These are phyloP conservation scores for Andrena fulva DNA, from an alignment of 2,888 invertebrate genomes.

Conservation along the genomic window DNA sequence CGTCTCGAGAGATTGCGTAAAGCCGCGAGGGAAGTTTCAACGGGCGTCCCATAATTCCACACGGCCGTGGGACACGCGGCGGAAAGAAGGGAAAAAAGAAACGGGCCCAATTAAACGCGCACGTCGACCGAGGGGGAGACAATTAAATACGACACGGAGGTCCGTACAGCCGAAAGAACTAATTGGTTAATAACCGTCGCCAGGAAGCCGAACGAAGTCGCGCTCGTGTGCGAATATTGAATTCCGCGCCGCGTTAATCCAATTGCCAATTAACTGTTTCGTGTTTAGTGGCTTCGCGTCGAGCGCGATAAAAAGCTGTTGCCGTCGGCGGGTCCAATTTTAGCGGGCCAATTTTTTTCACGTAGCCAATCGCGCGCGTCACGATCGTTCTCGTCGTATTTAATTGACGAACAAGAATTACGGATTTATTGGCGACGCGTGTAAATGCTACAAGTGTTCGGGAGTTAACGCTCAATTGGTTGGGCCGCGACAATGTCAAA, in stretches of 20 bases:
- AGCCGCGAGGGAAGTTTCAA: conserved; percentile 31
- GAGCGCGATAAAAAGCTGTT: conserved; percentile 35
- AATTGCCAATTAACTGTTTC: conserved; percentile 48
- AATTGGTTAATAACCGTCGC: conserved; percentile 46
- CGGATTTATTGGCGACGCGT: neutral
- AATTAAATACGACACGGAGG: conserved; percentile 28
- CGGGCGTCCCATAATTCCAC: conserved; percentile 24
- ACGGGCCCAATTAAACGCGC: conserved; percentile 1
- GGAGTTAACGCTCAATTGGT: neutral
- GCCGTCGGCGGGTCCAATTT: neutral
- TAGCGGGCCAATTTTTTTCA: neutral
- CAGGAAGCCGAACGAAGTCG: conserved; percentile 13
- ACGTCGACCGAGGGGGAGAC: neutral
- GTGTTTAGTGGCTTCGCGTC: conserved; percentile 18
- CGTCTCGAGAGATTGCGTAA: conserved; percentile 28
- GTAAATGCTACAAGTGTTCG: neutral
- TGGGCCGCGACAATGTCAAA: no score
- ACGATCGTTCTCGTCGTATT: neutral
- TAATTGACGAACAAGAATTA: neutral
- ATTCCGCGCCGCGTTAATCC: conserved; percentile 36
- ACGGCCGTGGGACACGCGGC: neutral
- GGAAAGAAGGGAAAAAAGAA: neutral
- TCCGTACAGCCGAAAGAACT: conserved; percentile 13
- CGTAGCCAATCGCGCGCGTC: neutral
- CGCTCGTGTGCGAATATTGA: conserved; percentile 30